Evolutionary conservation across 2,888 invertebrate species (phyloP), one percentile per base, ranked within the genome.

Genomic region (Lamproptera curius): DNA sequence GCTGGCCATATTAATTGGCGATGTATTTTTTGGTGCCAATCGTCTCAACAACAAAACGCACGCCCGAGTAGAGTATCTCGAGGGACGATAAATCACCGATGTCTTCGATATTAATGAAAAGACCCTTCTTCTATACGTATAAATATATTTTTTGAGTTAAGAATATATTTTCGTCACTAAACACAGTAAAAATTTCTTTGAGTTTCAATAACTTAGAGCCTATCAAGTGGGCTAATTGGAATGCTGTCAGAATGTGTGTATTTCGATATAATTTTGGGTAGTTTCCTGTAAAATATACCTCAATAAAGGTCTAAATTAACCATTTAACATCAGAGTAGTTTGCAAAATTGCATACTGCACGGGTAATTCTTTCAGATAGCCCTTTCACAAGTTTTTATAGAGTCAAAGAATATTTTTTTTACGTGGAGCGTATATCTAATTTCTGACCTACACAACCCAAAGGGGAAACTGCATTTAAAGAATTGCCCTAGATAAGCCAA

Each of bases 1-100:
- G 72, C 71, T 53, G 63, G 70, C 70, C 74, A 77, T 76, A 77
- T 84, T 83, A 82, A 84, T 85, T 84, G 80, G 70, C 63, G 73
- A 80, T 79, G 79, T 83, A 82, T 85, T 85, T 87, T 83, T 81
- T 77, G 65, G 62, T 70, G 62, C 76, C 83, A 77, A 85, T 87
- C 84, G 83, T 85, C 66, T 61, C 70, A 72, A 72, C 79, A 81
- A 81, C 81, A 80, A 82, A 82, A 84, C 78, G 78, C 80, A 80
- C 76, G 63, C 69, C 53, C 74, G 80, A 81, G 78, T 77, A 67
- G 72, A 81, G 75, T 76, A 78, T 77, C 85, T 83, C 84, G 61
- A 67, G 82, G 70, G 81, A 65, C 80, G 66, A 83, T 86, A 83
- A 83, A 84, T 86, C 77, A 76, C 73, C 67, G 66, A 64, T 66